Conservation (phyloP, 92 coral and sea anemone genomes). For the Galaxea fascicularis region DNA sequence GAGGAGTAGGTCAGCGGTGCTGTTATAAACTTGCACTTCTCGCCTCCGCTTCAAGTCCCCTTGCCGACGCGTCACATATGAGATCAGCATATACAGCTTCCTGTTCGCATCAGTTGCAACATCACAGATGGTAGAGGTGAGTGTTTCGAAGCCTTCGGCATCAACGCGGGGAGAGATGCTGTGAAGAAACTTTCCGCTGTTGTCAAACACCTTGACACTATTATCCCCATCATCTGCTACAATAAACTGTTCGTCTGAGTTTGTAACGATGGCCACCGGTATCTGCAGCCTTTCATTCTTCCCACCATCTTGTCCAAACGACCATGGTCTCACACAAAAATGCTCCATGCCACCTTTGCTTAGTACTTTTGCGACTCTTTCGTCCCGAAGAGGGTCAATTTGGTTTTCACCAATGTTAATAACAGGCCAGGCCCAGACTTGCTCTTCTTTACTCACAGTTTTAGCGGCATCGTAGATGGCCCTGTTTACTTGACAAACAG, state of each 20-base stretch:
- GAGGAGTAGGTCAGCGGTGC: not conserved
- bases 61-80: too few relatives aligned
- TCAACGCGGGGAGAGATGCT: not conserved
- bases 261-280: constrained; percentile 42
- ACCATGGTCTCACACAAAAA: not conserved
- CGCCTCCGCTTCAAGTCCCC: not conserved
- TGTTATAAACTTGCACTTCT: not conserved
- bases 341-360: not conserved
- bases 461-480: constrained; percentile 9
- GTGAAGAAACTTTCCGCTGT: not conserved
- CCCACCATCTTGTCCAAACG: not conserved
- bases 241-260: constrained; percentile 1
- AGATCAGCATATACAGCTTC: not conserved
- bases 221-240: constrained; percentile 45
- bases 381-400: not conserved
- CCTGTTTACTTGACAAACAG: constrained; percentile 18
- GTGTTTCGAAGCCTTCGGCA: too few relatives aligned
- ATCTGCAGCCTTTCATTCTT: constrained; percentile 19
- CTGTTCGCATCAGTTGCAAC: not conserved
- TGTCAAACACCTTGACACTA: constrained; percentile 55
- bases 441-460: not conserved
- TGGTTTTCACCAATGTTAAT: not conserved
- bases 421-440: not conserved
- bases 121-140: not conserved
- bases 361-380: not conserved